A percentile compares a stretch with the other conserved stretches of the same genome.
Conservation (phyloP, 2,113 vertebrate genomes). For the Fulica atra region DNA sequence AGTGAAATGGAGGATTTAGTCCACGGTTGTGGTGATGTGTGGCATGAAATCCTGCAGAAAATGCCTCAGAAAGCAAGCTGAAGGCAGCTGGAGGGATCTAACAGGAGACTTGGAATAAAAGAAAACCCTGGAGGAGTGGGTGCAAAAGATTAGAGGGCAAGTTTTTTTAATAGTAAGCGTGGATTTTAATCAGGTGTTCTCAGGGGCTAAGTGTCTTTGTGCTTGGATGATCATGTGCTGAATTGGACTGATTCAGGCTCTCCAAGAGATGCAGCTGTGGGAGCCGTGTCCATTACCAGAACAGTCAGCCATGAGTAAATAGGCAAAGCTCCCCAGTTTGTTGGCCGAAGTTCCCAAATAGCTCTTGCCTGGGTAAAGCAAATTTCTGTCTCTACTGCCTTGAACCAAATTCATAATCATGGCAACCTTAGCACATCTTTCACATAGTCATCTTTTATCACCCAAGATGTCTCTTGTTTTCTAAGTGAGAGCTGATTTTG, state of each 20-base stretch:
- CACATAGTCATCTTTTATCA: neutral
- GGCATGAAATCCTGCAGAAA: neutral
- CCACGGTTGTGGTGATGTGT: neutral
- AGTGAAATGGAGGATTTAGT: neutral
- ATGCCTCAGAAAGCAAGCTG: neutral
- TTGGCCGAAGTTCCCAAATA: neutral
- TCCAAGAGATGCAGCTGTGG: neutral
- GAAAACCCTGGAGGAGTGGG: neutral
- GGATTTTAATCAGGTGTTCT: neutral
- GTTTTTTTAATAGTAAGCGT: neutral
- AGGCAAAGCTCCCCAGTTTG: neutral
- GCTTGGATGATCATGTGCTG: neutral
- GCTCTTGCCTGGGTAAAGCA: neutral
- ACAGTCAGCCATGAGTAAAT: neutral
- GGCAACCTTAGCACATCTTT: neutral
- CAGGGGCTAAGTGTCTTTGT: neutral
- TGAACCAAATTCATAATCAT: neutral
- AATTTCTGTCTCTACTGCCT: neutral
- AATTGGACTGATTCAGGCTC: accelerated
- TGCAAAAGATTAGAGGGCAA: neutral
- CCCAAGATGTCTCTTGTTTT: neutral
- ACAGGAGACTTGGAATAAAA: neutral
- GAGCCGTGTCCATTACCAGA: neutral
- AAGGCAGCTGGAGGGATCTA: neutral
- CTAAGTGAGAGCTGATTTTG: neutral